Evolutionary conservation across 2,113 vertebrate species (phyloP).

Genomic region (Picathartes gymnocephalus): DNA sequence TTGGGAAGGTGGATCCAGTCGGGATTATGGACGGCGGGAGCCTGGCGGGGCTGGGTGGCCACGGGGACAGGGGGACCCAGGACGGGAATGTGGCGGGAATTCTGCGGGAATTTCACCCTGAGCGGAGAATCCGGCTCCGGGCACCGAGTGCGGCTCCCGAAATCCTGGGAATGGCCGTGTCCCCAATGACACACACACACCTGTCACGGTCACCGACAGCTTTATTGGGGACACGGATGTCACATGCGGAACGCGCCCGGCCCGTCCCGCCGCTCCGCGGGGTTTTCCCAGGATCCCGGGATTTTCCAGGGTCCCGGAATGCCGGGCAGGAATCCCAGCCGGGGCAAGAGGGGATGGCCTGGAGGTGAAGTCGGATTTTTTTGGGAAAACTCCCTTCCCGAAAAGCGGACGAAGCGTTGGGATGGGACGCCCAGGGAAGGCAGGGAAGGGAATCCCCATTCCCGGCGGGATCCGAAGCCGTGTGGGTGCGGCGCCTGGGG

Average conservation of each 20-base stretch:
- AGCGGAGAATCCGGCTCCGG: neutral
- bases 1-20: accelerated
- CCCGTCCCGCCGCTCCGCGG: neutral
- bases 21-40: neutral
- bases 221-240: neutral
- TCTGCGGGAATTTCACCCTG: neutral
- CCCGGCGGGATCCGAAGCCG: neutral
- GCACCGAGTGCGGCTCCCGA: accelerated
- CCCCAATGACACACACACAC: neutral
- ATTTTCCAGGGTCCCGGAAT: neutral
- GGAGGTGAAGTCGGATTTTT: neutral
- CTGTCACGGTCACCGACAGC: neutral
- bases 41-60: neutral
- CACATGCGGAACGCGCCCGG: neutral
- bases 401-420: accelerated
- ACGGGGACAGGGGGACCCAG: neutral
- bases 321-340: neutral
- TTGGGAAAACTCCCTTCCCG: neutral
- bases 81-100: accelerated
- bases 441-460: neutral
- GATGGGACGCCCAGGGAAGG: neutral
- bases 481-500: neutral
- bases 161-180: neutral
- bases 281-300: neutral
- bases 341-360: too few species aligned